phyloP scores from a whole-genome alignment of 2,113 vertebrate species.

The Callospermophilus lateralis region DNA sequence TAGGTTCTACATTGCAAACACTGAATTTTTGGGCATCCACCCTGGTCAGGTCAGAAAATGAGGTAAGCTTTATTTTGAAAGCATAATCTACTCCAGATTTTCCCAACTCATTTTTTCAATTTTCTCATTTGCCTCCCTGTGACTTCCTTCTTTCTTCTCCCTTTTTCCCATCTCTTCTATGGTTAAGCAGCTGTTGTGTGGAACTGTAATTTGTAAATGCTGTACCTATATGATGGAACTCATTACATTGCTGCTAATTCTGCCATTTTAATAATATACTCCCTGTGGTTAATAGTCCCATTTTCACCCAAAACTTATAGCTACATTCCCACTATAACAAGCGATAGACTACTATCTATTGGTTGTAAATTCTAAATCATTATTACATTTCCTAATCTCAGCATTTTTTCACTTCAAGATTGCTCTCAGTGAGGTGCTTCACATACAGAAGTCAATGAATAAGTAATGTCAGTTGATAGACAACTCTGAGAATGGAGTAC shows the following conservation, averaged over 20 bases:
- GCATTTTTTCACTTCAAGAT: slow-evolving; percentile 27
- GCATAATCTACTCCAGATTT: not conserved
- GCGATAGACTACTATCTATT: not conserved
- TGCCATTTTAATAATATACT: not conserved
- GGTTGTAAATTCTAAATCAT: not conserved
- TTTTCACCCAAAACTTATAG: not conserved
- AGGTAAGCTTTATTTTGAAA: not conserved
- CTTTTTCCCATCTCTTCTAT: rapidly evolving
- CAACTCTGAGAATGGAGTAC: not conserved
- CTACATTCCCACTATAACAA: not conserved
- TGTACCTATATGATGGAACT: not conserved
- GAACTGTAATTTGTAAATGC: not conserved
- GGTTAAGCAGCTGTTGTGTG: not conserved
- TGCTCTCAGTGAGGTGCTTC: not conserved
- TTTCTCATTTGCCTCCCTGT: not conserved
- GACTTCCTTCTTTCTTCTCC: not conserved
- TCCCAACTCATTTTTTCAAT: not conserved
- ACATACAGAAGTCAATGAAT: slow-evolving; percentile 48
- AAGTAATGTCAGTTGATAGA: not conserved
- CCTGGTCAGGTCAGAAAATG: not conserved
- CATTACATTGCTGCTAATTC: not conserved
- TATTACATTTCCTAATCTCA: not conserved
- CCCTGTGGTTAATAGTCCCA: not conserved
- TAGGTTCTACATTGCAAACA: not conserved
- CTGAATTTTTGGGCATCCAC: not conserved